These are phyloP conservation scores for Perdita meconis DNA, from an alignment of 2,888 invertebrate genomes.

Conservation along the genomic window DNA sequence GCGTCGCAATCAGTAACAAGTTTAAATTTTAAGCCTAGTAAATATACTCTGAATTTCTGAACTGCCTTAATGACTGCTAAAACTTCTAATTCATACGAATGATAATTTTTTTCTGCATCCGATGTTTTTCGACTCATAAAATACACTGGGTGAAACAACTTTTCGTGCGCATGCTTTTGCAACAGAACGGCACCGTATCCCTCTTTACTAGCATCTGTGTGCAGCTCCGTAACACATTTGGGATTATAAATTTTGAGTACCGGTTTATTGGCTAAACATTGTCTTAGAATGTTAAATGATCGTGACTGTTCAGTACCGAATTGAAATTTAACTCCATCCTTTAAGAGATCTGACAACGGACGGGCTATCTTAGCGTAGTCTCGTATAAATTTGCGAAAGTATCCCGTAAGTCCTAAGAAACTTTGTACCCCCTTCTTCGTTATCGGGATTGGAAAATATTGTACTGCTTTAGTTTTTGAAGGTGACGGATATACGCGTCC, in stretches of 20 bases:
- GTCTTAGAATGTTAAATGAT: background rate
- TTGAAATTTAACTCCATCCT: background rate
- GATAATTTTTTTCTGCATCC: constrained; percentile 64
- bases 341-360: constrained; percentile 26
- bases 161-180: constrained; percentile 32
- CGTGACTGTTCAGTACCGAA: background rate
- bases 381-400: constrained; percentile 20
- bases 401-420: constrained; percentile 7
- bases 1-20: constrained; percentile 65
- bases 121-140: constrained; percentile 72
- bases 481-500: background rate
- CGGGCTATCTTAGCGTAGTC: constrained; percentile 30
- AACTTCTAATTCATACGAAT: constrained; percentile 67
- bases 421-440: constrained; percentile 15
- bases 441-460: constrained; percentile 15
- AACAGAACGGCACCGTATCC: constrained; percentile 46
- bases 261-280: no score
- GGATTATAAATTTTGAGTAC: constrained; percentile 19
- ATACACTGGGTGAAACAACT: constrained; percentile 22
- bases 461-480: constrained; percentile 16
- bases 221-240: constrained; percentile 17
- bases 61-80: constrained; percentile 72
- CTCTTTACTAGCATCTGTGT: constrained; percentile 37
- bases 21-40: constrained; percentile 68
- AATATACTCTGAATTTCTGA: constrained; percentile 62